phyloP scores from a whole-genome alignment of 1,140 invertebrate genomes.

The Drosophila truncata region DNA sequence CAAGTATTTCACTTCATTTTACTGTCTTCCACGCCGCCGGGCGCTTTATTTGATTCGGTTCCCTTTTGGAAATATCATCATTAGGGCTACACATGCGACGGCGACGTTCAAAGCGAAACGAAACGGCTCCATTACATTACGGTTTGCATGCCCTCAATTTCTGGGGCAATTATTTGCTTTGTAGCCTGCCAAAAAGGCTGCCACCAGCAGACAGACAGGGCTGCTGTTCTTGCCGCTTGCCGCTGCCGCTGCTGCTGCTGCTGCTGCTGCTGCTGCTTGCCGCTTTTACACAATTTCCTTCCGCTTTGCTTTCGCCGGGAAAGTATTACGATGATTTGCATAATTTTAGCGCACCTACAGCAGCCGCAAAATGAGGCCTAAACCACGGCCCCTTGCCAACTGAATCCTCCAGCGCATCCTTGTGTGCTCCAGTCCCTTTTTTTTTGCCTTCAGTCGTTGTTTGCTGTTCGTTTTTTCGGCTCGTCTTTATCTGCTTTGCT shows the following conservation, averaged over 20 bases:
- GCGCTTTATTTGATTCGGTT: slow-evolving; percentile 47
- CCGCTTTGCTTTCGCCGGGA: slow-evolving; percentile 66
- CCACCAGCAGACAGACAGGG: slow-evolving; percentile 44
- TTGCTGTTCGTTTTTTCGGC: slow-evolving; percentile 43
- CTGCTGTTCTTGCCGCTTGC: slow-evolving; percentile 19
- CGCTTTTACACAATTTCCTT: slow-evolving; percentile 75
- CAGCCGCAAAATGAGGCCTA: slow-evolving; percentile 55
- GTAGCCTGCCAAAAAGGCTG: slow-evolving; percentile 65
- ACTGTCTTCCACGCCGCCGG: slow-evolving; percentile 45
- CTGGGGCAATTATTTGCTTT: slow-evolving; percentile 77
- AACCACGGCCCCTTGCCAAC: slow-evolving; percentile 35
- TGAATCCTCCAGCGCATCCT: slow-evolving; percentile 53
- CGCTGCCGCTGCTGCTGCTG: slow-evolving; percentile 14
- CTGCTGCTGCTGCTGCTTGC: slow-evolving; percentile 23
- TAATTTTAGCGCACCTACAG: slow-evolving; percentile 80
- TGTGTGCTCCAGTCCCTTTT: slow-evolving; percentile 24
- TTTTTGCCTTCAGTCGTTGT: slow-evolving; percentile 1
- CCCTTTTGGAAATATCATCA: slow-evolving; percentile 68
- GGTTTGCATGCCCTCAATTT: slow-evolving; percentile 81
- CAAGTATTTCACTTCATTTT: slow-evolving; percentile 53
- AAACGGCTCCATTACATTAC: slow-evolving; percentile 75
- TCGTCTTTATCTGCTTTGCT: slow-evolving; percentile 68
- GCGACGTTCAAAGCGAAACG: slow-evolving; percentile 66
- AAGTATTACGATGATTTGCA: slow-evolving; percentile 84
- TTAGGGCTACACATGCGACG: slow-evolving; percentile 64